These are phyloP conservation scores for Conus betulinus DNA, from an alignment of 1,140 invertebrate genomes.

Conservation along the genomic window DNA sequence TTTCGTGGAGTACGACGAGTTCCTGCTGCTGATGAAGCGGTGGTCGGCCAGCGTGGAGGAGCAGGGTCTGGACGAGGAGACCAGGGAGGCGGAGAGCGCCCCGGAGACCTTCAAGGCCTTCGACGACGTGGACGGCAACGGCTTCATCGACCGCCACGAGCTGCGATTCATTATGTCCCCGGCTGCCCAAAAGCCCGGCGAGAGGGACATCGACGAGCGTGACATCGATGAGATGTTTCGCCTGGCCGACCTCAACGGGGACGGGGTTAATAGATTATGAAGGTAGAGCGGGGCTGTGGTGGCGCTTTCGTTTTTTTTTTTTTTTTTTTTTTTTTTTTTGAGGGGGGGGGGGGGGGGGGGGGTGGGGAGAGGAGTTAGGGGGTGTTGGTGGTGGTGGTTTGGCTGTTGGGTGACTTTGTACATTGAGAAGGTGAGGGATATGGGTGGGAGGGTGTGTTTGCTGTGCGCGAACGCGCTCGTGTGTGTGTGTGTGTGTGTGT, in stretches of 20 bases:
- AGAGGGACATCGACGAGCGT: conserved; percentile 67
- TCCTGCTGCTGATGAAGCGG: conserved; percentile 66
- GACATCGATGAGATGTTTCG: conserved; percentile 70
- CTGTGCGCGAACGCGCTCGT: background rate
- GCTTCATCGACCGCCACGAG: conserved; percentile 72
- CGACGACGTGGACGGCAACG: conserved; percentile 72
- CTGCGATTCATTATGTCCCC: conserved; percentile 68
- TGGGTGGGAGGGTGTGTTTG: background rate
- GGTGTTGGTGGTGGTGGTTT: background rate
- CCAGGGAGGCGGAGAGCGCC: conserved; percentile 62
- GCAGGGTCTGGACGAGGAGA: conserved; percentile 33
- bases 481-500: conserved; percentile 6
- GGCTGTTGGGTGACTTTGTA: no score
- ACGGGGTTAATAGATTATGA: conserved; percentile 71
- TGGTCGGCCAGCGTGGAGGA: conserved; percentile 53
- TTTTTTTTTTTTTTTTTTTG: no score
- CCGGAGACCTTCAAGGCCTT: conserved; percentile 68
- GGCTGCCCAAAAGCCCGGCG: conserved; percentile 66
- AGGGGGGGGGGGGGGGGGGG: no score
- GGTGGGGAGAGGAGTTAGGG: no score
- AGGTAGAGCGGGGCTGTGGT: conserved; percentile 42
- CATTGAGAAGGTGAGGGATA: no score
- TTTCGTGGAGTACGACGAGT: conserved; percentile 71
- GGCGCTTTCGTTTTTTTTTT: no score
- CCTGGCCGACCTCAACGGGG: conserved; percentile 70